phyloP scores from a whole-genome alignment of 2,113 vertebrate genomes.

The Chlorodrepanis virens region DNA sequence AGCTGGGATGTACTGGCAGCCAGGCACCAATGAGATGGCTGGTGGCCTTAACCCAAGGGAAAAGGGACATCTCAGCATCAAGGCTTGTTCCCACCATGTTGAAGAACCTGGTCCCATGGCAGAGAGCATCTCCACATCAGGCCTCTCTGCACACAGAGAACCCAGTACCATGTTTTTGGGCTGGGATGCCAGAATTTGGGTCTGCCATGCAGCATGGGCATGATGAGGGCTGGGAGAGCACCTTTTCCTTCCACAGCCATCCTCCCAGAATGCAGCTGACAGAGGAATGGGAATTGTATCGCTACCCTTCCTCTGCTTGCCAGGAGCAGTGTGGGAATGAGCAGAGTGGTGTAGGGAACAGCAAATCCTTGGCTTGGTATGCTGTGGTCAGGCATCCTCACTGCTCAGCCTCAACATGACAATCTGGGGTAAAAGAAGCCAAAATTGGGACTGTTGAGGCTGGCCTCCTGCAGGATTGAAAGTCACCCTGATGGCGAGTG shows the following conservation, averaged over 20 bases:
- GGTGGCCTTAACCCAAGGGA: neutral
- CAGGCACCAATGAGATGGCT: neutral
- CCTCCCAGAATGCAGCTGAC: neutral
- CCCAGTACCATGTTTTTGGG: accelerated
- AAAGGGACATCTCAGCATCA: neutral
- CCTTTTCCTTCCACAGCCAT: neutral
- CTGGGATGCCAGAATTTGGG: neutral
- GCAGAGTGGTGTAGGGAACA: neutral
- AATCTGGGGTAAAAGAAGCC: neutral
- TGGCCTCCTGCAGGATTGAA: neutral
- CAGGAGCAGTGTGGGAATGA: neutral
- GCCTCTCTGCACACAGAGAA: neutral
- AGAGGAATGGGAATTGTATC: neutral
- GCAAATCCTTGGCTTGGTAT: neutral
- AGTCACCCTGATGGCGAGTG: neutral
- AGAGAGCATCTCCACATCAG: neutral
- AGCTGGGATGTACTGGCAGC: neutral
- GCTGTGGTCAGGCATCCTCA: neutral
- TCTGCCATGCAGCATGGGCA: neutral
- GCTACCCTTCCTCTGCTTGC: neutral
- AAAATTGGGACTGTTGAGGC: neutral
- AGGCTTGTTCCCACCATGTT: neutral
- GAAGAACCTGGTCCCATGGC: accelerated
- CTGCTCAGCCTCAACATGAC: neutral
- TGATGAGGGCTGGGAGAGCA: neutral